Base-by-base conservation (phyloP, 2,888 invertebrate genomes). In the Lobophora halterata region DNA sequence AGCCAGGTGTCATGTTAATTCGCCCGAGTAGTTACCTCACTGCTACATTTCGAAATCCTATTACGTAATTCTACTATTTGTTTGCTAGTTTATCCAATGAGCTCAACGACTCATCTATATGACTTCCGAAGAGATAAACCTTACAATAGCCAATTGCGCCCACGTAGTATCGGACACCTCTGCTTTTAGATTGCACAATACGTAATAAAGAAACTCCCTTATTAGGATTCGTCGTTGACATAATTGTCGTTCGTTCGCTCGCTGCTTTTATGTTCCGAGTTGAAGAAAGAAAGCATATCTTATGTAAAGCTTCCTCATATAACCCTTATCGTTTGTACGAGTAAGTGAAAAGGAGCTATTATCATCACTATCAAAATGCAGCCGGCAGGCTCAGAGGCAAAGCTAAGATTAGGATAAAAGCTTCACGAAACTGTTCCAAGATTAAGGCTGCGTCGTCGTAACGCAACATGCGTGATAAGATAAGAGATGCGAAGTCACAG, bases 391-490 rank as follows among this genome's bases (percentile, higher is more conserved):
- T 45, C 53, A 31, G 26, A 30, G 30, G 30, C n/a, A 16, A 37
- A 29, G 43, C 36, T 48, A 42, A 58, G 68, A 68, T 69, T 65
- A 57, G 37, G 19, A 35, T 40, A 29, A 34, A 42, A 57, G 61
- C 54, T 62, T 62, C 57, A 65, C 55, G 59, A 55, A 62, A 59
- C 61, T 26, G 54, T 53, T 49, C 19, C 35, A 41, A 65, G 65
- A 64, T 64, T 63, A 59, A 47, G 30, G 35, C 34, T 42, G 43
- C 52, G 54, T 55, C 56, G 45, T 45, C 18, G 49, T 52, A 52
- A 61, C 47, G 59, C 58, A 61, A 55, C 58, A 53, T 52, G 53
- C 17, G 24, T 42, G 64, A 65, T 63, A 62, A 60, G 64, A 65
- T 63, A 62, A 60, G 46, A 60, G 51, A 52, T 48, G 44, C 45